Percentiles rank a stretch among this genome's conserved stretches.
Conservation (phyloP, 2,113 vertebrate species). For the Perccottus glenii region DNA sequence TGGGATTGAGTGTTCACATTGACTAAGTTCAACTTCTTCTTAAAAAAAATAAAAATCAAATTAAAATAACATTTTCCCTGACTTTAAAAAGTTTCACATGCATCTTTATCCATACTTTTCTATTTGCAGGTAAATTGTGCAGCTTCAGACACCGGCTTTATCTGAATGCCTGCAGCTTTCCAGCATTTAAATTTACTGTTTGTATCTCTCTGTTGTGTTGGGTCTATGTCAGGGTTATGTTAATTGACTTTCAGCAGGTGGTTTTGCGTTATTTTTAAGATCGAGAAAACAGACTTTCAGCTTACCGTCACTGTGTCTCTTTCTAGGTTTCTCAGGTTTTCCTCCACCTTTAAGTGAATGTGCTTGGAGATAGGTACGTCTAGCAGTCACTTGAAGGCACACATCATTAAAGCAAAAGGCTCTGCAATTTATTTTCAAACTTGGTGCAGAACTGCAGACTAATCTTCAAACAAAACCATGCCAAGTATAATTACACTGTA, state of each 20-base stretch:
- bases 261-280: slow-evolving; percentile 67
- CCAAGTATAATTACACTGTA: slow-evolving; percentile 60
- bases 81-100: slow-evolving; percentile 40
- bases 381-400: slow-evolving; percentile 53
- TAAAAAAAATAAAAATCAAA: slow-evolving; percentile 35
- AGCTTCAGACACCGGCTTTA: slow-evolving; percentile 73
- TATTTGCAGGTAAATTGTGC: slow-evolving; percentile 75
- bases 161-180: slow-evolving; percentile 79
- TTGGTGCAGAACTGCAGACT: slow-evolving; percentile 42
- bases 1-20: slow-evolving; percentile 42
- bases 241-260: slow-evolving; percentile 82
- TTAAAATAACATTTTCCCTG: slow-evolving; percentile 42
- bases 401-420: slow-evolving; percentile 50
- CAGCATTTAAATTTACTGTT: slow-evolving; percentile 77
- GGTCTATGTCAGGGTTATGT: slow-evolving; percentile 75
- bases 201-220: slow-evolving; percentile 73
- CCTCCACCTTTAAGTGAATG: slow-evolving; percentile 61
- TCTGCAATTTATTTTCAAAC: slow-evolving; percentile 56
- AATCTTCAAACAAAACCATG: slow-evolving; percentile 68
- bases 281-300: slow-evolving; percentile 55
- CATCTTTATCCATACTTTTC: slow-evolving; percentile 67
- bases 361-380: slow-evolving; percentile 58
- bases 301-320: slow-evolving; percentile 41
- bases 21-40: slow-evolving; percentile 32
- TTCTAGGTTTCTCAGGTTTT: slow-evolving; percentile 58